phyloP scores from a whole-genome alignment of 2,797 vertebrate species.

The Graptemys geographica region DNA sequence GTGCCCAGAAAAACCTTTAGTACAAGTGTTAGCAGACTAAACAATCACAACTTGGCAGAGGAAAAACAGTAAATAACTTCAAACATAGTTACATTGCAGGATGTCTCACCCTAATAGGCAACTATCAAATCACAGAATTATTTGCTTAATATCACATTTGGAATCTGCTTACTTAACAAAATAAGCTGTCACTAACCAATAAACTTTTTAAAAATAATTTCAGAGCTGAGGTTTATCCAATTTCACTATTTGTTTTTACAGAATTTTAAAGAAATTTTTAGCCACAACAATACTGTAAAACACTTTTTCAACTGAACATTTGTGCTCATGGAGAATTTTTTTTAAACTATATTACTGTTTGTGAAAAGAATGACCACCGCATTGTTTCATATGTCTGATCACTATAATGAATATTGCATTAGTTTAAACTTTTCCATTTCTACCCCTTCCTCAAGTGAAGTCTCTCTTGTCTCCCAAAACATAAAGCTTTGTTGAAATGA shows the following conservation, averaged over 20 bases:
- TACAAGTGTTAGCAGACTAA: slow-evolving; percentile 95
- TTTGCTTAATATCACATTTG: slow-evolving; percentile 81
- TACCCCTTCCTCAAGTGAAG: neutral
- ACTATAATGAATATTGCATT: slow-evolving; percentile 30
- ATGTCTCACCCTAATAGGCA: slow-evolving; percentile 89
- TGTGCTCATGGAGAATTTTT: slow-evolving; percentile 21
- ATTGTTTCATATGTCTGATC: slow-evolving; percentile 11
- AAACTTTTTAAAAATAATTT: slow-evolving; percentile 77
- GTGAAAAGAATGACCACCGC: slow-evolving; percentile 33
- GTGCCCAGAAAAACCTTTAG: slow-evolving; percentile 87
- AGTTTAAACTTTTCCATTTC: slow-evolving; percentile 30
- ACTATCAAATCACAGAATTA: slow-evolving; percentile 87
- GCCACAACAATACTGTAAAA: slow-evolving; percentile 53
- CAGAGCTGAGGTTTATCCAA: slow-evolving; percentile 67
- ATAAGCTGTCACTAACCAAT: slow-evolving; percentile 76
- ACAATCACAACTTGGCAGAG: slow-evolving; percentile 90
- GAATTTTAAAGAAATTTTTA: slow-evolving; percentile 51
- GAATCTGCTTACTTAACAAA: slow-evolving; percentile 90
- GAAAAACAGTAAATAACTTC: slow-evolving; percentile 92
- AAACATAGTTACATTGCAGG: slow-evolving; percentile 83
- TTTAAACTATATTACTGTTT: slow-evolving; percentile 12
- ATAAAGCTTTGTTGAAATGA: slow-evolving; percentile 27
- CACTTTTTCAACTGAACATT: slow-evolving; percentile 33
- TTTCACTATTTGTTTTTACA: slow-evolving; percentile 75
- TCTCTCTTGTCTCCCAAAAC: neutral